phyloP scores from a whole-genome alignment of 2,797 vertebrate species.

The Microctenopoma lineatum region DNA sequence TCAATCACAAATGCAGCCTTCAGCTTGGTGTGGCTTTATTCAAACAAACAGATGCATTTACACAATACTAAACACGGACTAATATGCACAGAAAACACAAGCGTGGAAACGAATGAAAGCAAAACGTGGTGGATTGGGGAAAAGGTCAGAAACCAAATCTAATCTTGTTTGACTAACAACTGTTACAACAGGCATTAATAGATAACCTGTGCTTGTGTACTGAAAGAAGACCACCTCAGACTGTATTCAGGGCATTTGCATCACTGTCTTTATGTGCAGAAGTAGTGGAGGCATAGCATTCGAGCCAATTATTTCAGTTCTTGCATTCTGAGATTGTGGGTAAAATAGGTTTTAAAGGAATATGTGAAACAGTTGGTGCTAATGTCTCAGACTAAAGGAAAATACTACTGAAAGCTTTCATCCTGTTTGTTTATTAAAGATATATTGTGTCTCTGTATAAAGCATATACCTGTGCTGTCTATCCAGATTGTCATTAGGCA shows the following conservation, averaged over 20 bases:
- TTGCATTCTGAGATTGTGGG: not conserved
- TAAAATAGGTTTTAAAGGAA: not conserved
- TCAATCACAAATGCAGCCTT: not conserved
- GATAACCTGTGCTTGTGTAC: not conserved
- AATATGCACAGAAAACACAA: slow-evolving; percentile 32
- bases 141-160: not conserved
- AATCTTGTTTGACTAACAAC: not conserved
- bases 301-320: not conserved
- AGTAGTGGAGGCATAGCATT: not conserved
- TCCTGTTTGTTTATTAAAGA: not conserved
- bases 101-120: slow-evolving; percentile 32
- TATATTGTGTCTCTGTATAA: not conserved
- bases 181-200: not conserved
- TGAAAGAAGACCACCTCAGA: not conserved
- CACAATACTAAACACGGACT: slow-evolving; percentile 44
- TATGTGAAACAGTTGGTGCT: not conserved
- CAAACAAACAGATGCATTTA: slow-evolving; percentile 51
- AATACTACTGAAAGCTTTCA: slow-evolving; percentile 4
- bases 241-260: not conserved
- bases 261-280: slow-evolving; percentile 14
- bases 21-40: slow-evolving; percentile 61
- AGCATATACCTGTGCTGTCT: slow-evolving; percentile 16
- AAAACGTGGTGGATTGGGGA: not conserved
- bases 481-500: slow-evolving; percentile 34
- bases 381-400: not conserved